Evolutionary conservation across 2,888 invertebrate genomes (phyloP), one percentile per base, ranked within the genome.

Genomic region (Diarsia rubi): DNA sequence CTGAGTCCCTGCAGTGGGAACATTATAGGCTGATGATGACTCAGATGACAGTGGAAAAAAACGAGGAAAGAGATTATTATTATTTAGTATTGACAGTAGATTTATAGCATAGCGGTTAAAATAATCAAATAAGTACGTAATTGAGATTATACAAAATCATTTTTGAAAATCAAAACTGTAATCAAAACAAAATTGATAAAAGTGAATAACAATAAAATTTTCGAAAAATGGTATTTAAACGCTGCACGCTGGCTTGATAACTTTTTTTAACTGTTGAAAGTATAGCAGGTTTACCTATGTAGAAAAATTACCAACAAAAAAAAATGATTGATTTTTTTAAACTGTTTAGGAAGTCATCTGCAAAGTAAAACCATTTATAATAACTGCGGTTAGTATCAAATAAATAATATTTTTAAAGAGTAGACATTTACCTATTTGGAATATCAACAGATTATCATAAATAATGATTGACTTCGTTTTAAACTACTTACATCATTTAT

Each of bases 361-460:
- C 27, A 57, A 27, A 47, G 24, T 37, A 27, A 47, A 16, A 0
- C 0, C 21, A 24, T 68, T 47, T 16, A 14, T 16, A 47, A 31
- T 31, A 62, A 69, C 37, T 27, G 60, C n/a, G 45, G 62, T 44
- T 67, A 45, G 19, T 11, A 75, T 16, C 44, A 57, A 42, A 42
- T n/a, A 16, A 52, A 65, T 47, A 27, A 73, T n/a, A 63, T 24
- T 27, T 24, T 21, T 1, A 60, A 49, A 42, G n/a, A 16, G 1
- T 42, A n/a, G 16, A 21, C n/a, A 45, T 6, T 37, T 37, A 37
- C 9, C 0, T n/a, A 69, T n/a, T 68, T 60, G n/a, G 31, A 60
- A 76, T 69, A 27, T 45, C 24, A n/a, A n/a, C 21, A 52, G 45
- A 52, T 60, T 37, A 37, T 11, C 24, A 76, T 76, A 69, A 75